Evolutionary conservation across 2,113 vertebrate species (phyloP).

Genomic region (Junco hyemalis): DNA sequence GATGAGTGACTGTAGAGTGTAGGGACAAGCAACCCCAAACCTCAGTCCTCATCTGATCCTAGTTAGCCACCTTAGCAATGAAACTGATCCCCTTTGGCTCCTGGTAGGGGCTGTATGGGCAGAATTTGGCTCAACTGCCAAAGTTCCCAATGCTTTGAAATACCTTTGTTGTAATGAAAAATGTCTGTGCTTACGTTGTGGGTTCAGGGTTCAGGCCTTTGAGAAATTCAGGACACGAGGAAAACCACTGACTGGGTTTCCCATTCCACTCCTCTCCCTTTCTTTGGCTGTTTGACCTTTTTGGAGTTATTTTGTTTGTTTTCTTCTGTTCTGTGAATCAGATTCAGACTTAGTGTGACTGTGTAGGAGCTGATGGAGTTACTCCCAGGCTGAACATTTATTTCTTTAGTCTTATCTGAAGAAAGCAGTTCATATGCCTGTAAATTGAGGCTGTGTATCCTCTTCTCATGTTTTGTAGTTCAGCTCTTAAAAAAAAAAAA

Average conservation of each 20-base stretch:
- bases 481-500: neutral
- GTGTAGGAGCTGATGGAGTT: neutral
- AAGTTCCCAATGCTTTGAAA: slow-evolving; percentile 23
- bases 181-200: neutral
- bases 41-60: neutral
- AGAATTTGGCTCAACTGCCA: neutral
- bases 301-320: slow-evolving; percentile 7
- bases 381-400: neutral
- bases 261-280: neutral
- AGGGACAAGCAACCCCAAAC: neutral
- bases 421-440: neutral
- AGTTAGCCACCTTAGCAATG: slow-evolving; percentile 15
- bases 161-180: neutral
- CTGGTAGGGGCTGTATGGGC: neutral
- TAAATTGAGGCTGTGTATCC: neutral
- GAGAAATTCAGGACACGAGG: neutral
- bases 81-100: neutral
- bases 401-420: neutral
- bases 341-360: neutral
- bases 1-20: neutral
- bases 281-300: slow-evolving; percentile 5
- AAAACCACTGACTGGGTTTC: neutral
- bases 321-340: neutral
- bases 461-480: neutral
- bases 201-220: neutral